A percentile compares a stretch with the other conserved stretches of the same genome.
Conservation (phyloP, 2,797 vertebrate species). For the Limnodromus scolopaceus region DNA sequence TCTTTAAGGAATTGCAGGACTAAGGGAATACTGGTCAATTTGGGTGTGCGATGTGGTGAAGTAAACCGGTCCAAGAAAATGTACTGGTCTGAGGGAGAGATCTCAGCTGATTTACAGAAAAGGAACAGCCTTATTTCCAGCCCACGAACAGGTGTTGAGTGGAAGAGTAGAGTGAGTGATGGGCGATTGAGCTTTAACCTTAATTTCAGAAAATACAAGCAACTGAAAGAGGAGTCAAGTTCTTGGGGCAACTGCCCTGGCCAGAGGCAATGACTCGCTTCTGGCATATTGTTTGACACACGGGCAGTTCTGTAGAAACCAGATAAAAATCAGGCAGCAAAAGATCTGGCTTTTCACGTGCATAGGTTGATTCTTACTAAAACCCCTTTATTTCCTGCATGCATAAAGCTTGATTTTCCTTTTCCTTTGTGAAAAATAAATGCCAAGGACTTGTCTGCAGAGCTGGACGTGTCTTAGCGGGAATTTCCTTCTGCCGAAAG, state of each 20-base stretch:
- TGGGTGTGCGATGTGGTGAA: background rate
- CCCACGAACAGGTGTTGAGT: rapidly evolving
- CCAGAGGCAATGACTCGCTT: background rate
- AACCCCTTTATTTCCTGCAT: rapidly evolving
- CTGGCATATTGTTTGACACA: background rate
- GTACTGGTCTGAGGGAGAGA: background rate
- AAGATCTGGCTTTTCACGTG: background rate
- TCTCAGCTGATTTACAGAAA: background rate
- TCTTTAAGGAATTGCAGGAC: background rate
- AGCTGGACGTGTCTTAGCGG: background rate
- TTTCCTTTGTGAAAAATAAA: background rate
- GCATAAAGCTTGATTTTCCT: background rate
- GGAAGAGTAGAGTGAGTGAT: background rate
- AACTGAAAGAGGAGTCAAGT: background rate
- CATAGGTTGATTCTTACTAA: background rate
- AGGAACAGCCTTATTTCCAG: background rate
- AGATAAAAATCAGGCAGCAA: background rate
- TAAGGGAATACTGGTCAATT: background rate
- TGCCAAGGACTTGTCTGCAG: background rate
- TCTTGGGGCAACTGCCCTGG: background rate
- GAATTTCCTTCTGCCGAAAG: background rate
- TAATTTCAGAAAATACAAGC: background rate
- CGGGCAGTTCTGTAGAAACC: background rate
- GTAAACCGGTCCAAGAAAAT: background rate
- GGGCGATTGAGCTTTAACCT: background rate